Evolutionary conservation across 2,113 vertebrate genomes (phyloP).

Genomic region (Hippolais icterina): DNA sequence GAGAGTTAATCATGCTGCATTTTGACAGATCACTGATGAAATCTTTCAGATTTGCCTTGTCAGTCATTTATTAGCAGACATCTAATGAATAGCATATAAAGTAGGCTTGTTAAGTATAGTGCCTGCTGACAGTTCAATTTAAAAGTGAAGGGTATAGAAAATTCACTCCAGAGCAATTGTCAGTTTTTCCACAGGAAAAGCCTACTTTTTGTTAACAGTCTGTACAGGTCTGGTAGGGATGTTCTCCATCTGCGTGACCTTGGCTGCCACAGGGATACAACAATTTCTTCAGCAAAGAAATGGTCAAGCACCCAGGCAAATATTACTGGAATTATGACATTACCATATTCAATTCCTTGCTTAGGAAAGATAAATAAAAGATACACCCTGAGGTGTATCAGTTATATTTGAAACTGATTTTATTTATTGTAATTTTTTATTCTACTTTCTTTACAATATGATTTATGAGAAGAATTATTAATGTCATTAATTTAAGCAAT

Average conservation of each 20-base stretch:
- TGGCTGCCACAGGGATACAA: neutral
- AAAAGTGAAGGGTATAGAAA: constrained; percentile 18
- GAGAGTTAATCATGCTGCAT: constrained; percentile 11
- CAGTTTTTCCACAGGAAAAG: constrained; percentile 1
- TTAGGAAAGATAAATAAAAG: constrained; percentile 23
- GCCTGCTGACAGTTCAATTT: constrained; percentile 30
- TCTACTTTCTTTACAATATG: neutral
- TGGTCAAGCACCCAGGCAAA: neutral
- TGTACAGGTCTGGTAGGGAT: neutral
- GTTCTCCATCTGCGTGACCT: neutral
- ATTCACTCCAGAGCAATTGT: neutral
- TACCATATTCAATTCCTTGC: constrained; percentile 15
- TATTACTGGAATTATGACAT: neutral
- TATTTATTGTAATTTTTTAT: neutral
- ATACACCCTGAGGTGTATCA: neutral
- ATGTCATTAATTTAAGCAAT: neutral
- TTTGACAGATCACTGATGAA: constrained; percentile 22
- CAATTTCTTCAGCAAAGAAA: constrained; percentile 5
- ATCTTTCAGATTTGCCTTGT: constrained; percentile 8
- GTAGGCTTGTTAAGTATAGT: constrained; percentile 15
- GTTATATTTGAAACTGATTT: neutral
- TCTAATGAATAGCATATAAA: constrained; percentile 20
- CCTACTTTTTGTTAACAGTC: neutral
- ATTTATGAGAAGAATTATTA: neutral
- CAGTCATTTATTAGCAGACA: constrained; percentile 32